A percentile compares a stretch with the other conserved stretches of the same genome.
phyloP scores from a whole-genome alignment of 2,113 vertebrate species.

The Penelope pileata region DNA sequence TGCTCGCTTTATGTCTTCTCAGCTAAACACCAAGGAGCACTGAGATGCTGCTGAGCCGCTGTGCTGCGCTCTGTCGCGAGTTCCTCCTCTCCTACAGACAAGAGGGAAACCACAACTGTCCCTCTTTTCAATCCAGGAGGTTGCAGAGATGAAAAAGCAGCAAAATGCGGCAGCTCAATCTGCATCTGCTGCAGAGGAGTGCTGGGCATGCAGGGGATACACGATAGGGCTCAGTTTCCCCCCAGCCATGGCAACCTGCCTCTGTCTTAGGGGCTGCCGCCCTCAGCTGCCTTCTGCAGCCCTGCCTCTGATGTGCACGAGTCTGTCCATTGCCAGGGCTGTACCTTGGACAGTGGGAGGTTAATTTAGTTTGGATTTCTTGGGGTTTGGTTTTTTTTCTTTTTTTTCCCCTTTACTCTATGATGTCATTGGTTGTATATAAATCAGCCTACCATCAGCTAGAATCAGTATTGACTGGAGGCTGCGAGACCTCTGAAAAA shows the following conservation, averaged over 20 bases:
- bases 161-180: neutral
- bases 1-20: neutral
- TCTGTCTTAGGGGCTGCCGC: neutral
- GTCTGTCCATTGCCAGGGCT: neutral
- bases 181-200: neutral
- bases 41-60: neutral
- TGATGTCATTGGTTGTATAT: slow-evolving; percentile 1
- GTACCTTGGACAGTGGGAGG: neutral
- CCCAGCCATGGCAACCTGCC: neutral
- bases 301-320: neutral
- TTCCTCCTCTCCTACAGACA: neutral
- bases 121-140: neutral
- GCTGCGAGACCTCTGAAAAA: neutral
- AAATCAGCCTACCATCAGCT: neutral
- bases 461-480: neutral
- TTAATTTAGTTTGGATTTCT: neutral
- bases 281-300: neutral
- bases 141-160: neutral
- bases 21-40: neutral
- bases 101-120: neutral
- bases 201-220: neutral
- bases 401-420: neutral
- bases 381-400: neutral
- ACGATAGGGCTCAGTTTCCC: fast-evolving
- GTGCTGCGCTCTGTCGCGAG: fast-evolving